Base-by-base conservation (phyloP, 2,797 vertebrate species). In the Cyclopterus lumpus region DNA sequence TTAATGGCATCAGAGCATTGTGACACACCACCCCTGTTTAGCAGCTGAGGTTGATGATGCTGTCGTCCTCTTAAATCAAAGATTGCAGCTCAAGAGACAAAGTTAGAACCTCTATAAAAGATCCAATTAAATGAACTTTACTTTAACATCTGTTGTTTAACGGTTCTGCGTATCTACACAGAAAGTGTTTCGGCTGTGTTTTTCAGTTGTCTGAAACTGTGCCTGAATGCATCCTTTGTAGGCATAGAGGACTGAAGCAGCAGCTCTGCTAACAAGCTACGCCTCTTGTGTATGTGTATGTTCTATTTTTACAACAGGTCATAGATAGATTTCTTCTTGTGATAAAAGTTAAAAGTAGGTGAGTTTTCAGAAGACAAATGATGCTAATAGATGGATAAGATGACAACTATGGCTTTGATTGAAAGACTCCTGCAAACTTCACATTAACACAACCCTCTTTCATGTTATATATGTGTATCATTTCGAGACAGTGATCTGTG, bases 1-100 rank as follows among this genome's bases (percentile, higher is more conserved):
- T 65, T 75, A 60, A 69, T 3, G 2, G 12, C 67, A 81, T 80
- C 79, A 73, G 51, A 82, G 81, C 63, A 20, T 40, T 26, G 38
- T 72, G 80, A 89, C 73, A 84, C 77, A 74, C 48, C 77, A 42
- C 34, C 5, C 1, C 60, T 63, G 46, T 83, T 68, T 85, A 81
- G 80, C 3, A 42, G 69, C 71, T 69, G 26, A 63, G 64, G 64
- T 86, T 88, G 79, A 88, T 61, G 65, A 42, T 7, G 76, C 80
- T 57, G 72, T 66, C 61, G n/a, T 72, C 68, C 72, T 49, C 36
- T 77, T 83, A 77, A 82, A 71, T 77, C 71, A n/a, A 61, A 72
- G 44, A 83, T 38, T 78, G 63, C 42, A 71, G 48, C 42, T 64
- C 65, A n/a, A n/a, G 40, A 79, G 58, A 67, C 24, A 71, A 75